Evolutionary conservation across 2,888 invertebrate species (phyloP), one percentile per base, ranked within the genome.

Genomic region (Bombyx huttoni): DNA sequence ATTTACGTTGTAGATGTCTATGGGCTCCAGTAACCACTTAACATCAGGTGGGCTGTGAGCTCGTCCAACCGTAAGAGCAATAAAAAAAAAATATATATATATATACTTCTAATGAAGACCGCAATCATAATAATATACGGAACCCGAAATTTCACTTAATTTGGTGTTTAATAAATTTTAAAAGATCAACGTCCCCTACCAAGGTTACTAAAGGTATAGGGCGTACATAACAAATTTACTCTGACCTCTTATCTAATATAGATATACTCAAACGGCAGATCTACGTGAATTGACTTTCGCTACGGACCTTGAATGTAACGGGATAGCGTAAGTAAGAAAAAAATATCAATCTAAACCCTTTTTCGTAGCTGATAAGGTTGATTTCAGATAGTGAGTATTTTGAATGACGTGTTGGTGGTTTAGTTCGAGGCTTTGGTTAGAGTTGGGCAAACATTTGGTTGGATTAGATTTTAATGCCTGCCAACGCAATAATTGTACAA

Each of bases 131-230:
- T 24, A 24, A 24, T 5, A 24, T 40, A 40, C 48, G 49, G 53
- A 51, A 52, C 52, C 50, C 51, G 7, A 34, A 2, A 34, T 48
- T 46, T 34, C 45, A 49, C 51, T 51, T 51, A 24, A 53, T 54
- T 46, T 12, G 34, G 50, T 13, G 45, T 7, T 10, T 40, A 40
- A 6, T 40, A 40, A 1, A 40, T 40, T 40, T 40, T 40, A 40
- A 24, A 51, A 54, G 61, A 55, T 61, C 57, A 59, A 55, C 46
- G 57, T 24, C 49, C 61, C 49, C 47, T 34, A n/a, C 53, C 59
- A 63, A 58, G 60, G 63, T 63, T 57, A 59, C 55, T 61, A 62
- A 24, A 65, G 62, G 64, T 60, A 59, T 58, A 62, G 65, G 63
- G 65, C 58, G 56, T 24, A 24, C 57, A 54, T 54, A 58, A 58